phyloP scores from a whole-genome alignment of 2,797 vertebrate species.

The Typhlichthys subterraneus region DNA sequence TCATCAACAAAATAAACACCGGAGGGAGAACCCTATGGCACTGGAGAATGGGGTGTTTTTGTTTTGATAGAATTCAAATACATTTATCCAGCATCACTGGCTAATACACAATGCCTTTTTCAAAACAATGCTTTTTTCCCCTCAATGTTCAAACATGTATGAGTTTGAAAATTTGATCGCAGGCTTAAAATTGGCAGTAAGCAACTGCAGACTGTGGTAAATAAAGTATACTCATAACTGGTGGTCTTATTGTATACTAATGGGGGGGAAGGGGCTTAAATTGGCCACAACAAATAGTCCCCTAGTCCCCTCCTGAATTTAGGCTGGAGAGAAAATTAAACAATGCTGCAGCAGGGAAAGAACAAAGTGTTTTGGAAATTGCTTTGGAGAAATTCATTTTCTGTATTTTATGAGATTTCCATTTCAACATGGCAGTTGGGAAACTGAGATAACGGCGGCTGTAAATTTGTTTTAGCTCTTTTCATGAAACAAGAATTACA shows the following conservation, averaged over 20 bases:
- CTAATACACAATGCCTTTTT: too few relatives aligned
- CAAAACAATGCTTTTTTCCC: too few relatives aligned
- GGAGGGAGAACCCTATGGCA: too few relatives aligned
- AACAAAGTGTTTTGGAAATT: conserved; percentile 30
- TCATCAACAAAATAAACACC: too few relatives aligned
- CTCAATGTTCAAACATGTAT: too few relatives aligned
- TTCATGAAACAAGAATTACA: conserved; percentile 78
- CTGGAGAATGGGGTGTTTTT: too few relatives aligned
- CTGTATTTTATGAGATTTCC: conserved; percentile 63
- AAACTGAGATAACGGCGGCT: conserved; percentile 77
- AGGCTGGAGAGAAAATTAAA: conserved; percentile 47
- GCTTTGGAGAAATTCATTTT: conserved; percentile 56
- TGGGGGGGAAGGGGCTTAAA: conserved; percentile 30
- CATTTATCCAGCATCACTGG: too few relatives aligned
- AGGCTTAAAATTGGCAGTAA: background rate
- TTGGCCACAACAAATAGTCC: conserved; percentile 39
- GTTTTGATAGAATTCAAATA: too few relatives aligned
- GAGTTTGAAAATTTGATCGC: too few relatives aligned
- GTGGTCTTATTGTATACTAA: conserved; percentile 20
- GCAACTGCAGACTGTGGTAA: background rate
- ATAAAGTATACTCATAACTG: conserved; percentile 3
- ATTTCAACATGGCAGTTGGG: conserved; percentile 62
- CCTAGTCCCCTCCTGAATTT: conserved; percentile 30
- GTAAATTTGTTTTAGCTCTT: conserved; percentile 80
- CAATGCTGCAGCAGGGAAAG: conserved; percentile 29